Evolutionary conservation across 2,113 vertebrate genomes (phyloP).

Genomic region (Laticauda laticaudata): DNA sequence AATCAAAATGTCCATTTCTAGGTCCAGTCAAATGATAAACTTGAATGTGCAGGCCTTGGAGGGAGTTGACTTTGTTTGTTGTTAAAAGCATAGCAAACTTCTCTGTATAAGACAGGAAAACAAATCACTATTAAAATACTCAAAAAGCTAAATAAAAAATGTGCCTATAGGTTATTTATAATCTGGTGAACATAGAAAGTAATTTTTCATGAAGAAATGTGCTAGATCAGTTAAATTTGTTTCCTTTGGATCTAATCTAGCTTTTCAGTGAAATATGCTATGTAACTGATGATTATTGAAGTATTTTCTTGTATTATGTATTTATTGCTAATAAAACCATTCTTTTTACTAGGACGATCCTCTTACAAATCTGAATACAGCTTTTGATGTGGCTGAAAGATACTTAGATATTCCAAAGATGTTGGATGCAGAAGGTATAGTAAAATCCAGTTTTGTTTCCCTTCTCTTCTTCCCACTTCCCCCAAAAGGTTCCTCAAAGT

Average conservation of each 20-base stretch:
- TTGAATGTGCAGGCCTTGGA: neutral
- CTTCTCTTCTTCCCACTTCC: neutral
- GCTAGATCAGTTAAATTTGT: neutral
- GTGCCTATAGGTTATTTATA: neutral
- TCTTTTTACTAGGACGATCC: conserved; percentile 81
- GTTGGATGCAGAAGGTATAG: conserved; percentile 92
- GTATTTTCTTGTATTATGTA: conserved; percentile 1
- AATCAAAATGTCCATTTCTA: neutral
- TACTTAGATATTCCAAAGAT: conserved; percentile 95
- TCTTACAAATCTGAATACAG: conserved; percentile 91
- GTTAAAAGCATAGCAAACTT: neutral
- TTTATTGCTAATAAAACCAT: conserved; percentile 1
- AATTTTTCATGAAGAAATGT: neutral
- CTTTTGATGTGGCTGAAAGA: conserved; percentile 92
- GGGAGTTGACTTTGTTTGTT: neutral
- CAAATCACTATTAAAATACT: neutral
- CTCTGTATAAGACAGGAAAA: neutral
- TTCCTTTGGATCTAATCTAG: neutral
- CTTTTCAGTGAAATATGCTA: neutral
- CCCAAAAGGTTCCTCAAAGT: conserved; percentile 44
- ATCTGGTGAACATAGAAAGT: neutral
- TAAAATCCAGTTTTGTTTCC: conserved; percentile 39
- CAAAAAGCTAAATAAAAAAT: neutral
- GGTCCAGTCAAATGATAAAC: neutral
- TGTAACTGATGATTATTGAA: neutral